Percentiles rank a stretch among this genome's conserved stretches.
Evolutionary conservation across 2,888 invertebrate species (phyloP).

Genomic region (Drosophila lutescens): DNA sequence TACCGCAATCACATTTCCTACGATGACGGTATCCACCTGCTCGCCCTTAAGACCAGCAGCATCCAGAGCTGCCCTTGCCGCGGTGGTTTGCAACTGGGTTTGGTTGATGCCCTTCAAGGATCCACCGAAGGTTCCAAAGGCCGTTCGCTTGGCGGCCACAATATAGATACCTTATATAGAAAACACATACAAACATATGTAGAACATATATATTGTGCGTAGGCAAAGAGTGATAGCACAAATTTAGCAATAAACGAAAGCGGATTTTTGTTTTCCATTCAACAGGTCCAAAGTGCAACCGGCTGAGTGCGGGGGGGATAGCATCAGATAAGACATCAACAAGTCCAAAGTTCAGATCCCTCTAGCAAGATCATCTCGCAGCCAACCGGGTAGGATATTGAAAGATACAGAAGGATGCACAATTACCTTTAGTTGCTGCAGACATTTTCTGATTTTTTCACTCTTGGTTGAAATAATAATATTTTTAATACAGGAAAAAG

Average conservation of each 20-base stretch:
- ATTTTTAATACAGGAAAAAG: constrained; percentile 5
- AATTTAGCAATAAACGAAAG: constrained; percentile 28
- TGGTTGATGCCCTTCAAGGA: constrained; percentile 90
- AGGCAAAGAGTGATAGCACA: constrained; percentile 33
- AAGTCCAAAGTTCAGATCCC: constrained; percentile 72
- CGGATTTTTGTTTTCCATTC: constrained; percentile 27
- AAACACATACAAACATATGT: not conserved
- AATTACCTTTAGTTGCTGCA: constrained; percentile 80
- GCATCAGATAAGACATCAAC: constrained; percentile 56
- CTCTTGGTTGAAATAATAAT: constrained; percentile 6
- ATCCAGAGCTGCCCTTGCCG: constrained; percentile 91
- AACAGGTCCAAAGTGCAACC: constrained; percentile 49
- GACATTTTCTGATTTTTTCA: constrained; percentile 68
- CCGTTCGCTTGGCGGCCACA: constrained; percentile 97
- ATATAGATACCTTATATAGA: constrained; percentile 90
- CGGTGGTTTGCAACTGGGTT: constrained; percentile 92
- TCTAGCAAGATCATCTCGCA: not conserved
- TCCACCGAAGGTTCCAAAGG: constrained; percentile 98
- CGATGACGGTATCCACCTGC: constrained; percentile 93
- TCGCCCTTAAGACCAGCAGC: constrained; percentile 93
- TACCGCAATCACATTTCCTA: constrained; percentile 95
- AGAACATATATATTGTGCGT: constrained; percentile 7
- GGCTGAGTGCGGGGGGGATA: constrained; percentile 30
- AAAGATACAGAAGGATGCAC: no score
- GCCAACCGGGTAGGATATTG: not conserved